Evolutionary conservation across 1,140 invertebrate species (phyloP).

Genomic region (Danaus melanippus): DNA sequence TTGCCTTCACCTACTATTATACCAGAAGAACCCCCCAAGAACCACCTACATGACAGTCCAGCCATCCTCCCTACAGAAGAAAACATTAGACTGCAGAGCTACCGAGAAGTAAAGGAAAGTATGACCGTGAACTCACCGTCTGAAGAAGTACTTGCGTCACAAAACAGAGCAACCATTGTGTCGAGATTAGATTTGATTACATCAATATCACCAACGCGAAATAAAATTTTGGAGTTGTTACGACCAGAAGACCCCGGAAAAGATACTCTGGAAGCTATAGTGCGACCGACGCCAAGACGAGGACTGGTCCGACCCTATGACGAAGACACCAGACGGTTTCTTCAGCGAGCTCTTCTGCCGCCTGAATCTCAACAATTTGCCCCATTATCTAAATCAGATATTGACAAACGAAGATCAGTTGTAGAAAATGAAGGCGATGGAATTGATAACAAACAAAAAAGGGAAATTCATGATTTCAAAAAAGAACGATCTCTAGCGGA

Average conservation of each 20-base stretch:
- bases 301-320: conserved; percentile 50
- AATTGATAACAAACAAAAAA: conserved; percentile 4
- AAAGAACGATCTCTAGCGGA: conserved; percentile 51
- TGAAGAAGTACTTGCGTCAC: conserved; percentile 48
- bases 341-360: conserved; percentile 43
- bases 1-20: conserved; percentile 31
- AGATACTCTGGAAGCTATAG: conserved; percentile 57
- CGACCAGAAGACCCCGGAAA: conserved; percentile 49
- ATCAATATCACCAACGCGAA: conserved; percentile 43
- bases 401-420: not conserved
- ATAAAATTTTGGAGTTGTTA: conserved; percentile 59
- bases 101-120: conserved; percentile 46
- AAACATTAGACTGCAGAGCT: conserved; percentile 51
- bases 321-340: conserved; percentile 53
- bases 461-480: conserved; percentile 18
- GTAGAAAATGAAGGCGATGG: conserved; percentile 7
- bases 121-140: conserved; percentile 49
- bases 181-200: conserved; percentile 50
- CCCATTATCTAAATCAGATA: conserved; percentile 2
- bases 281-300: conserved; percentile 46
- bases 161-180: conserved; percentile 45
- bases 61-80: conserved; percentile 45
- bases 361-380: conserved; percentile 32
- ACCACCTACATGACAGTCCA: conserved; percentile 36
- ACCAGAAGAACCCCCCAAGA: conserved; percentile 47